Evolutionary conservation across 2,888 invertebrate species (phyloP).

Genomic region (Cremastobaeus sp.): DNA sequence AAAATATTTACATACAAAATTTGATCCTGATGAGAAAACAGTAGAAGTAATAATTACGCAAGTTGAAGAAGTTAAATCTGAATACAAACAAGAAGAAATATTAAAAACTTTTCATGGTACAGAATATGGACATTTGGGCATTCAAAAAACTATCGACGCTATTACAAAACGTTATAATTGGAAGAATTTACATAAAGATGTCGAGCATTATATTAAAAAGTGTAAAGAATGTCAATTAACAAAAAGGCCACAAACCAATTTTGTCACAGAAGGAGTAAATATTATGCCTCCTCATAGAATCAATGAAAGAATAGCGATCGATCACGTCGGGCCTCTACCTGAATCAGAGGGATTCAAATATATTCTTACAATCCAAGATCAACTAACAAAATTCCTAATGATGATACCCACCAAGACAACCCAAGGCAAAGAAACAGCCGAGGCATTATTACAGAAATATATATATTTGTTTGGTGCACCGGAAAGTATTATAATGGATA

Average conservation of each 20-base stretch:
- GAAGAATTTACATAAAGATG: not conserved
- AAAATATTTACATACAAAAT: constrained; percentile 7
- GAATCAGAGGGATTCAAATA: constrained; percentile 5
- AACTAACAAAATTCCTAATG: not conserved
- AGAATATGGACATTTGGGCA: constrained; percentile 3
- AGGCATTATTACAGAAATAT: not conserved
- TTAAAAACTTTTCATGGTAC: constrained; percentile 4
- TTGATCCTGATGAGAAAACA: not conserved
- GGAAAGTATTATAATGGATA: constrained; percentile 5
- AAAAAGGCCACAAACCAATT: not conserved
- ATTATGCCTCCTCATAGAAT: not conserved
- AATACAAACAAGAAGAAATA: not conserved
- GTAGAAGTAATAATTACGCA: constrained; percentile 1
- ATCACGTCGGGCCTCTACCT: constrained; percentile 4
- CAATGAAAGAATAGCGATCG: constrained; percentile 2
- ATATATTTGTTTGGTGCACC: constrained; percentile 4
- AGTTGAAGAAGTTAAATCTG: not conserved
- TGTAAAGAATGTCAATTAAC: constrained; percentile 9
- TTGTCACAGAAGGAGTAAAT: not conserved
- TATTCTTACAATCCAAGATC: constrained; percentile 2
- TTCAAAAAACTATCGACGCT: not conserved
- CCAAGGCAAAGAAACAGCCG: not conserved
- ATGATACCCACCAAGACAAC: not conserved
- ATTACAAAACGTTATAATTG: not conserved
- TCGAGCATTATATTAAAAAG: not conserved